Conservation (phyloP, 2,113 vertebrate species). For the Geococcyx californianus region DNA sequence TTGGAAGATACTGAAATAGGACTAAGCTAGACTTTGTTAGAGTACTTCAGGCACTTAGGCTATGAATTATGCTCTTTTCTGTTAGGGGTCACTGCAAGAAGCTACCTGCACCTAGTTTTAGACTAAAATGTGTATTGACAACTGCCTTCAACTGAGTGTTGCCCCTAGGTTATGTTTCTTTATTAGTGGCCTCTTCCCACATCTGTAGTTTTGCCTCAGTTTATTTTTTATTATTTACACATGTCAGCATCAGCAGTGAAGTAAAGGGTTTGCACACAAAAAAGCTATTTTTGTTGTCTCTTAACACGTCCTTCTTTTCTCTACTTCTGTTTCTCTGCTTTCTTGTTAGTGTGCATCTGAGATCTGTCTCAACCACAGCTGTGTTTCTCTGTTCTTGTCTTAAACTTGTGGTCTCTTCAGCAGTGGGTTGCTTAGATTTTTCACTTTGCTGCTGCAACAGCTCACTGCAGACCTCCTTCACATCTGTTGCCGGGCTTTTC, state of each 20-base stretch:
- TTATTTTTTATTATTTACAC: background rate
- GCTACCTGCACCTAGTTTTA: background rate
- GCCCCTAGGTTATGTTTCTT: background rate
- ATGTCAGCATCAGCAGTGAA: background rate
- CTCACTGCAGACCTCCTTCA: background rate
- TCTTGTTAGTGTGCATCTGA: fast-evolving
- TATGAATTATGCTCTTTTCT: background rate
- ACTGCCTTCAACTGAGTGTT: background rate
- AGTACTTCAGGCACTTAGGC: background rate
- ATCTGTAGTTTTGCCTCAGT: background rate
- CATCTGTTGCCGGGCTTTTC: slow-evolving; percentile 30
- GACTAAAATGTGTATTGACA: background rate
- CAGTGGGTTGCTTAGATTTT: background rate
- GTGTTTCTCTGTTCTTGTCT: background rate
- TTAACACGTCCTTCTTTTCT: background rate
- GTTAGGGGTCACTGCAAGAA: background rate
- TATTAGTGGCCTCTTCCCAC: background rate
- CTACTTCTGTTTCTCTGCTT: background rate
- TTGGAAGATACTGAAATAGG: background rate
- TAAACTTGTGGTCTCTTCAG: background rate
- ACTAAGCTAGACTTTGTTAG: background rate
- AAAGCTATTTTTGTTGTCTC: background rate
- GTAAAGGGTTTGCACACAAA: background rate
- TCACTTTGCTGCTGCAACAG: background rate
- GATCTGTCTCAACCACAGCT: background rate